Base-by-base conservation (phyloP, 1,140 invertebrate species). In the Aplysia californica region DNA sequence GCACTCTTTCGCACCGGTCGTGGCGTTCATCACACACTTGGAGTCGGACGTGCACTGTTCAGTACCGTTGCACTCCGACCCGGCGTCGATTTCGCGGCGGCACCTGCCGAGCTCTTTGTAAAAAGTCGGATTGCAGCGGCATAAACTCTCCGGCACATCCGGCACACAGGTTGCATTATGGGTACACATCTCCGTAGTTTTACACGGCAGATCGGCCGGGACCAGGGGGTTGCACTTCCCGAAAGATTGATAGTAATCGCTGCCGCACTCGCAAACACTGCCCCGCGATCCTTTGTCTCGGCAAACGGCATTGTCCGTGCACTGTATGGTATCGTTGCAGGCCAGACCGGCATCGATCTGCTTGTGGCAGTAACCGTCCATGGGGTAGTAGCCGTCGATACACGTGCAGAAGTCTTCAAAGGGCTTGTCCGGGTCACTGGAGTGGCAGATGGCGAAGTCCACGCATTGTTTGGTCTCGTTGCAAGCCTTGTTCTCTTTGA, bases 381-480 rank as follows among this genome's bases (percentile, higher is more conserved):
- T 33, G 44, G 77, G 61, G 29, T 70, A 78, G 23, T 33, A 78
- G 15, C 71, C 77, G 4, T 33, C 44, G n/a, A 71, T 35, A 59
- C 69, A 71, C 2, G 50, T 58, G 23, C 69, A 71, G 26, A 33
- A 6, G 33, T 31, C 35, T 6, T 20, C 10, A 2, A 20, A 5
- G 29, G 39, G 3, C 3, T 29, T 59, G 3, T 41, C 59, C 3
- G 58, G 67, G n/a, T 29, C 55, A 15, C 10, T n/a, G 4, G 36
- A 21, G 1, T 29, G 56, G 33, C 77, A 78, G 4, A 67, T 29
- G 21, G 77, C 59, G 33, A 69, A 64, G 50, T 78, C 77, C 0
- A 78, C 77, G 65, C 77, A 78, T 66, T 78, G 77, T 10, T 50
- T 23, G 21, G 72, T 41, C 41, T 78, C 67, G 56, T 69, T 38